Base-by-base conservation (phyloP, 2,888 invertebrate species). In the Heliconius sara region DNA sequence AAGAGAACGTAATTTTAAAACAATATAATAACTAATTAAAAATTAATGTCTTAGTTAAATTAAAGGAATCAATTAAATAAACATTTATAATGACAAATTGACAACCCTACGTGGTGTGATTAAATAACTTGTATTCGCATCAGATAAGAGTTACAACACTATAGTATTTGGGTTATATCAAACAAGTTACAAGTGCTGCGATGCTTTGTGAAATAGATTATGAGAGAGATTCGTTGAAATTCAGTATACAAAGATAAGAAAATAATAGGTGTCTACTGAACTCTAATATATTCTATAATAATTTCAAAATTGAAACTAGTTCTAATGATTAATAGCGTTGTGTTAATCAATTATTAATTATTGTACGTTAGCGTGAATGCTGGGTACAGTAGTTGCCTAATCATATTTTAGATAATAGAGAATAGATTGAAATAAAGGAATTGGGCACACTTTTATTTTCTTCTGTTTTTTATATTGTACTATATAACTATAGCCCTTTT, bases 111-210 rank as follows among this genome's bases (percentile, higher is more conserved):
- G 66, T 27, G 16, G 78, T 81, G 84, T 87, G 85, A 86, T 88
- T 89, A 92, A 92, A 88, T 86, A 88, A 90, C 91, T 86, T 84
- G 90, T 89, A 89, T 87, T 87, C 83, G 85, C 85, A 90, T 91
- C 89, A 87, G 90, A 89, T 90, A 87, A 84, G 78, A 84, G 82
- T 87, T 91, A 87, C 92, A 85, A 87, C 91, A 92, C 90, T 90
- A 87, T 84, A 87, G 85, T 88, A 87, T 89, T 88, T 86, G 83
- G 86, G 88, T 89, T 90, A 85, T 83, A 83, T 73, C 74, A 77
- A 82, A 83, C 83, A 80, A 70, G 83, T 82, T 80, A 60, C 80
- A 79, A 79, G 77, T 79, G 81, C 79, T 72, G 57, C 77, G 79
- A 81, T 77, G 63, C 78, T 77, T 80, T 39, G 39, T 65, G 47